phyloP scores from a whole-genome alignment of 2,888 invertebrate species.

The Apoda limacodes region DNA sequence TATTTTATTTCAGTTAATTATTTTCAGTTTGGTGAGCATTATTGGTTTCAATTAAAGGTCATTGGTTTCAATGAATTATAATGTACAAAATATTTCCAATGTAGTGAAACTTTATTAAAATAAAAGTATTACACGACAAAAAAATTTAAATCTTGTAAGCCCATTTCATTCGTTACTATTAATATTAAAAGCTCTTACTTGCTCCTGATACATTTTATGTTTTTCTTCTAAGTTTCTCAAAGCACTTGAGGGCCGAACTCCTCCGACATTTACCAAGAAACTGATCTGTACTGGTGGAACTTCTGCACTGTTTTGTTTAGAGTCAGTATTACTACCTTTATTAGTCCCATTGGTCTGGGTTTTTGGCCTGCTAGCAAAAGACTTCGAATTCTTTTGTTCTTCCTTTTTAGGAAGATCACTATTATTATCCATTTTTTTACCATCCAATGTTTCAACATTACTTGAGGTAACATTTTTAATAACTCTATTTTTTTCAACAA shows the following conservation, averaged over 20 bases:
- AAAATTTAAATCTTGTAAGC: slow-evolving; percentile 16
- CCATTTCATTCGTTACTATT: slow-evolving; percentile 29
- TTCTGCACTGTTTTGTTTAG: slow-evolving; percentile 10
- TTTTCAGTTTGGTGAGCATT: too few species aligned
- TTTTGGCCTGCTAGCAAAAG: slow-evolving; percentile 13
- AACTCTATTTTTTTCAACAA: slow-evolving; percentile 24
- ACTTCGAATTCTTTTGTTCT: slow-evolving; percentile 9
- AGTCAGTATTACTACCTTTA: slow-evolving; percentile 31
- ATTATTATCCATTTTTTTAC: slow-evolving; percentile 16
- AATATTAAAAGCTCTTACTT: slow-evolving; percentile 40
- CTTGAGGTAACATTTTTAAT: slow-evolving; percentile 6
- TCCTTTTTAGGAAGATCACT: slow-evolving; percentile 12
- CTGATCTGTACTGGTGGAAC: slow-evolving; percentile 47
- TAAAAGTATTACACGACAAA: slow-evolving; percentile 5
- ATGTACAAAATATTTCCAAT: too few species aligned
- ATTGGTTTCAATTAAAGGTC: too few species aligned
- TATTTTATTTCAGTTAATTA: too few species aligned
- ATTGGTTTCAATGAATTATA: too few species aligned
- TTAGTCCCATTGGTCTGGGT: slow-evolving; percentile 19
- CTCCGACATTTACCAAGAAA: slow-evolving; percentile 48
- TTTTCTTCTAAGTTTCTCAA: slow-evolving; percentile 49
- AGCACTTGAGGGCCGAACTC: slow-evolving; percentile 39
- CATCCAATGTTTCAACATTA: too few species aligned
- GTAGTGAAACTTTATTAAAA: too few species aligned
- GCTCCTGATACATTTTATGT: slow-evolving; percentile 53